phyloP scores from a whole-genome alignment of 2,888 invertebrate genomes.

The Torymus aiolomorphi region DNA sequence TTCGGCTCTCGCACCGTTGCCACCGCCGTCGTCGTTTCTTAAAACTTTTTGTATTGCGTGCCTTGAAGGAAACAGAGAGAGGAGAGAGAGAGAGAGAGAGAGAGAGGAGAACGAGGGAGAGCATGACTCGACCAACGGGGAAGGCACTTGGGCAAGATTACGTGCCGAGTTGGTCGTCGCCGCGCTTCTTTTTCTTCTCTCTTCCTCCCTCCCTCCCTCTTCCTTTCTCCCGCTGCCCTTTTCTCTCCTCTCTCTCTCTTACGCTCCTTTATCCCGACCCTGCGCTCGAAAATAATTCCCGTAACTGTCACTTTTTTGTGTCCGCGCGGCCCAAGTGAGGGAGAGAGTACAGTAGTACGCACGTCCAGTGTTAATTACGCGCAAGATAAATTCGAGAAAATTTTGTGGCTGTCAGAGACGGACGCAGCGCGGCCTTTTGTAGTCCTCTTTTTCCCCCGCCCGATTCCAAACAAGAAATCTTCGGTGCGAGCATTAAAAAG shows the following conservation, averaged over 20 bases:
- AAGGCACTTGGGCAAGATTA: conserved; percentile 75
- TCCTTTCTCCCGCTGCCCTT: conserved; percentile 7
- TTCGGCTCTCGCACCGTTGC: background rate
- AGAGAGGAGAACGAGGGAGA: conserved; percentile 35
- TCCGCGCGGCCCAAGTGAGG: background rate
- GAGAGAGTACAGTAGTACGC: background rate
- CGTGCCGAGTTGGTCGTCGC: conserved; percentile 74
- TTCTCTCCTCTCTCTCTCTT: background rate
- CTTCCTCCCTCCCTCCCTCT: conserved; percentile 25
- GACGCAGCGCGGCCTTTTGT: background rate
- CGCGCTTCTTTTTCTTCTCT: conserved; percentile 3
- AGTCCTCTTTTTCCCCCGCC: background rate
- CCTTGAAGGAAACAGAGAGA: background rate
- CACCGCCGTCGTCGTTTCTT: background rate
- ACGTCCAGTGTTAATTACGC: conserved; percentile 21
- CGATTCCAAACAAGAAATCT: conserved; percentile 2
- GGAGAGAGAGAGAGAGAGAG: background rate
- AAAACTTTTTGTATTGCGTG: background rate
- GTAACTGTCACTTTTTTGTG: conserved; percentile 31
- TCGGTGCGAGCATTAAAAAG: background rate
- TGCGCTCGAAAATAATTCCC: conserved; percentile 35
- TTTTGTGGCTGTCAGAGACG: background rate
- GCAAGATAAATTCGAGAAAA: conserved; percentile 19
- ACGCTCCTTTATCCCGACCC: too few relatives aligned
- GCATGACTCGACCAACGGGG: conserved; percentile 73